These are phyloP conservation scores for Xanthia icteritia DNA, from an alignment of 2,888 invertebrate genomes.

Conservation along the genomic window DNA sequence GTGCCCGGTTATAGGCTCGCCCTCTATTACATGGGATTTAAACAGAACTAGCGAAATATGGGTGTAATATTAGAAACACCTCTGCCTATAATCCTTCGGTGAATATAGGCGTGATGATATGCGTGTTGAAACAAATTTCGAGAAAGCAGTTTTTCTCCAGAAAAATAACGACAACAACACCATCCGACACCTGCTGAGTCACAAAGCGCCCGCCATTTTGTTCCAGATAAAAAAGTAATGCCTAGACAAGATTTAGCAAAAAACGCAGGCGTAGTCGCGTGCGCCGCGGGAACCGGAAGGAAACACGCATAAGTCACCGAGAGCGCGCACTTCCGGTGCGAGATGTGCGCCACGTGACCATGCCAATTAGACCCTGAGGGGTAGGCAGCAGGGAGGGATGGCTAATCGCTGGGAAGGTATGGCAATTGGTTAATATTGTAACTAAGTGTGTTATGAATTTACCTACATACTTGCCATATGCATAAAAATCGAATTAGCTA, in stretches of 20 bases:
- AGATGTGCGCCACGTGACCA: constrained; percentile 74
- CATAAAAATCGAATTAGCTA: not conserved
- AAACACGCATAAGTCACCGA: constrained; percentile 82
- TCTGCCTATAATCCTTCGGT: not conserved
- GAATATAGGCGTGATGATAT: not conserved
- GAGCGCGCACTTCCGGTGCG: constrained; percentile 75
- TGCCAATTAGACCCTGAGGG: constrained; percentile 71
- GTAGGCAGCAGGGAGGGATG: constrained; percentile 33
- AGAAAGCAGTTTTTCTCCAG: not conserved
- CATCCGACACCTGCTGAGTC: constrained; percentile 51
- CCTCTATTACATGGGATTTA: not conserved
- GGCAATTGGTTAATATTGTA: not conserved
- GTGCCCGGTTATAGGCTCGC: not conserved
- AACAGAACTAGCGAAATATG: too few species aligned
- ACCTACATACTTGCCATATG: not conserved
- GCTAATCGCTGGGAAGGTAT: constrained; percentile 44
- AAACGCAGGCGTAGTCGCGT: constrained; percentile 48
- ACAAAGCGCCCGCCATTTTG: constrained; percentile 28
- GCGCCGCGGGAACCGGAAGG: constrained; percentile 79
- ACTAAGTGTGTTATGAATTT: not conserved
- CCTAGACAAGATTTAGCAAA: constrained; percentile 56
- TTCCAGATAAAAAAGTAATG: constrained; percentile 47
- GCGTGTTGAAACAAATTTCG: constrained; percentile 2
- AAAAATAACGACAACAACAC: not conserved
- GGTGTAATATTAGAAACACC: too few species aligned